Evolutionary conservation across 2,888 invertebrate genomes (phyloP).

Genomic region (Rhopalosiphum nymphaeae): DNA sequence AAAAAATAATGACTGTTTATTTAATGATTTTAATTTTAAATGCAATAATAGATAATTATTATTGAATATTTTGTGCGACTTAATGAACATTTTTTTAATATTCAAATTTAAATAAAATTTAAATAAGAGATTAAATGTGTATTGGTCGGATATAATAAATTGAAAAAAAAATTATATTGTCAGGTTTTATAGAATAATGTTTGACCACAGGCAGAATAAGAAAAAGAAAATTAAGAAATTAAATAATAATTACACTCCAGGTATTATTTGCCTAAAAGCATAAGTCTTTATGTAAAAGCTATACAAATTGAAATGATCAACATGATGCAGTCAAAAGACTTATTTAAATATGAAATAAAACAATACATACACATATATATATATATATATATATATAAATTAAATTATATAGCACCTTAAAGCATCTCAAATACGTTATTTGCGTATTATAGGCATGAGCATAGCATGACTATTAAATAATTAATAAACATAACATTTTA

Average conservation of each 20-base stretch:
- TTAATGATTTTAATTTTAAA: slow-evolving; percentile 41
- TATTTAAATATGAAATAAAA: slow-evolving; percentile 3
- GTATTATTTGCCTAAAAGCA: slow-evolving; percentile 1
- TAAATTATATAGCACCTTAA: slow-evolving; percentile 63
- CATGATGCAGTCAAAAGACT: slow-evolving; percentile 29
- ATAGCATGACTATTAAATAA: slow-evolving; percentile 29
- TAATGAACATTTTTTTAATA: background rate
- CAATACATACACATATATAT: background rate
- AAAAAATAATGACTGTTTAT: background rate
- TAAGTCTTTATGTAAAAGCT: slow-evolving; percentile 1
- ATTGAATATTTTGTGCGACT: slow-evolving; percentile 47
- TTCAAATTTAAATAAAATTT: background rate
- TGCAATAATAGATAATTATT: slow-evolving; percentile 37
- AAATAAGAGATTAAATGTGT: background rate
- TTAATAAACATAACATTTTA: slow-evolving; percentile 42
- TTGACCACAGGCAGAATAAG: background rate
- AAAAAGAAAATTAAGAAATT: background rate
- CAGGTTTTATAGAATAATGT: background rate
- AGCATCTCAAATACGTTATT: slow-evolving; percentile 39
- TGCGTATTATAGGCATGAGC: slow-evolving; percentile 43
- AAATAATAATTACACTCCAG: background rate
- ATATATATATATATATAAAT: slow-evolving; percentile 11
- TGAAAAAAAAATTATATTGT: background rate
- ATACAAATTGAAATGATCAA: slow-evolving; percentile 25
- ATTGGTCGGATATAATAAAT: background rate